A percentile compares a stretch with the other conserved stretches of the same genome.
Evolutionary conservation across 2,113 vertebrate genomes (phyloP).

Genomic region (Pycnonotus jocosus): DNA sequence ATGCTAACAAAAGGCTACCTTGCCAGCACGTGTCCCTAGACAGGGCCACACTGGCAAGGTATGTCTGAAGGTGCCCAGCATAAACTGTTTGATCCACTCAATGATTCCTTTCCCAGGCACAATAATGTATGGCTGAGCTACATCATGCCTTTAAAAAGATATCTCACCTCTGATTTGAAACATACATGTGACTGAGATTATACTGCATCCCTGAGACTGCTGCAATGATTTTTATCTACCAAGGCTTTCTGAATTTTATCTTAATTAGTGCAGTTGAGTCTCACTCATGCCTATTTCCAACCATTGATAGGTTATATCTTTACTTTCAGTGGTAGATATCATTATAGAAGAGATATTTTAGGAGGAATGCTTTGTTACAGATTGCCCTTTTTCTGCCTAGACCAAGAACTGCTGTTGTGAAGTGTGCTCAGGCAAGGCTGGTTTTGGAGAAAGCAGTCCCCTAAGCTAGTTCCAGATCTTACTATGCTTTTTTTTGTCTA

Average conservation of each 20-base stretch:
- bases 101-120: background rate
- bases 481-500: background rate
- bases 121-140: background rate
- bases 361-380: background rate
- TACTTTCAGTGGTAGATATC: background rate
- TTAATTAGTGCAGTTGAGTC: background rate
- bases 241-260: background rate
- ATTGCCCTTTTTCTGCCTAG: background rate
- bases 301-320: rapidly evolving
- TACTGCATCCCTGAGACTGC: background rate
- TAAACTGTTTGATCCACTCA: background rate
- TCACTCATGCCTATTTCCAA: background rate
- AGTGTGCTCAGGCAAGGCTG: background rate
- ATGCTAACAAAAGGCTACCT: slow-evolving; percentile 2
- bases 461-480: background rate
- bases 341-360: background rate
- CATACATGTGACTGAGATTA: background rate
- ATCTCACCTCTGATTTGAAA: background rate
- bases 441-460: background rate
- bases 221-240: background rate
- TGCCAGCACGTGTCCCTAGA: background rate
- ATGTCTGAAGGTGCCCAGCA: background rate
- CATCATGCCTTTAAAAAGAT: background rate
- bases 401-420: background rate
- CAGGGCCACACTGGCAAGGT: rapidly evolving